Evolutionary conservation across 2,888 invertebrate genomes (phyloP), one percentile per base, ranked within the genome.

Genomic region (Aromia moschata): DNA sequence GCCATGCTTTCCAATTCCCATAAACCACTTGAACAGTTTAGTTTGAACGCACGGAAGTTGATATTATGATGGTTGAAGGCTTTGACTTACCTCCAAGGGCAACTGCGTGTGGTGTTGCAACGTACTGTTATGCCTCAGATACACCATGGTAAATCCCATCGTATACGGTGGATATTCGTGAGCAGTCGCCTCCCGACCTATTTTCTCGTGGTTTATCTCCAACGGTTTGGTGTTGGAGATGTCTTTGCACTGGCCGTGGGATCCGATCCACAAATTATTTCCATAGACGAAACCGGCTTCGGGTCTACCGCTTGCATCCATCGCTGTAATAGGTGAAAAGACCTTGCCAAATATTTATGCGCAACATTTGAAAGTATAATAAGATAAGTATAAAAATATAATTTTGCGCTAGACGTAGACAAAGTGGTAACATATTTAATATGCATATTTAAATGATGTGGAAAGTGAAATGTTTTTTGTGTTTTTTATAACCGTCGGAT

Each of bases 251-350:
- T 84, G 83, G 33, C 77, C 77, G 36, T 78, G 79, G 15, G 82
- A 82, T 9, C 87, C 87, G 30, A 86, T 66, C 87, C 87, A 87
- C 47, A 82, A 83, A 74, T 86, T 87, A 61, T 86, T 84, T 0
- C 87, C 87, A 64, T 84, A 84, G 1, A 85, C 70, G 69, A 87
- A 86, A 1, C 86, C 86, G 0, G 84, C 70, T 1, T 79, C 80
- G 2, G 85, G 84, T 10, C 75, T 75, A 9, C 86, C 87, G 51
- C 86, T 86, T 2, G 86, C 81, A 72, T 87, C 87, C 37, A 87
- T 70, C 67, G 84, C 87, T 79, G 58, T 49, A 74, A 74, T 44
- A 56, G n/a, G 2, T 14, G 9, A 11, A 44, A n/a, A n/a, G n/a
- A n/a, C n/a, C n/a, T n/a, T n/a, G n/a, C n/a, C n/a, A n/a, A n/a